Percentiles rank a stretch among this genome's conserved stretches.
These are phyloP conservation scores for Thereuonema tuberculata DNA, from an alignment of 1,140 invertebrate genomes.

Conservation along the genomic window DNA sequence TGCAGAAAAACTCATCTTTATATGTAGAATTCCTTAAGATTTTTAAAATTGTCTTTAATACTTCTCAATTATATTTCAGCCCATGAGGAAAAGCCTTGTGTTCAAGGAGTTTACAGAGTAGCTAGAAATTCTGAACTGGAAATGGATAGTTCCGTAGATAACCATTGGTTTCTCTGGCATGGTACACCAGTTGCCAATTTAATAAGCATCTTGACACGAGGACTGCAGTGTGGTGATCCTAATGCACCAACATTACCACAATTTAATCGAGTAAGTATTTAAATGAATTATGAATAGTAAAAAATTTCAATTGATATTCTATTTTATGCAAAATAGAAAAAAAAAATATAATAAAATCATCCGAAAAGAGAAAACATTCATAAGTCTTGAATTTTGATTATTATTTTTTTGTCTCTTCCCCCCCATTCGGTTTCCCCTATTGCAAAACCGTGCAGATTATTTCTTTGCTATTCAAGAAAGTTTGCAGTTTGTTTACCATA, in stretches of 20 bases:
- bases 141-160: slow-evolving; percentile 16
- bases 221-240: slow-evolving; percentile 30
- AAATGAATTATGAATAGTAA: neutral
- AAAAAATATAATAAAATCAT: no score
- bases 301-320: no score
- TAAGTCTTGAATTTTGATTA: no score
- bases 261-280: slow-evolving; percentile 29
- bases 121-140: slow-evolving; percentile 24
- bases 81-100: slow-evolving; percentile 13
- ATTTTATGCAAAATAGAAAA: no score
- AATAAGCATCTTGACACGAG: slow-evolving; percentile 30
- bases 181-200: slow-evolving; percentile 32
- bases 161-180: slow-evolving; percentile 34
- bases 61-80: slow-evolving; percentile 1
- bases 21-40: no score
- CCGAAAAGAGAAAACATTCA: no score
- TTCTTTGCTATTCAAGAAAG: neutral
- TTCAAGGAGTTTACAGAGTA: slow-evolving; percentile 30
- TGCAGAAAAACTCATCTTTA: no score
- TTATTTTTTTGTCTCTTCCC: no score
- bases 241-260: slow-evolving; percentile 27
- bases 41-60: no score
- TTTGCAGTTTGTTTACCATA: neutral
- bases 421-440: no score
- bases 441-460: no score